Conservation (phyloP, 2,113 vertebrate genomes). For the Telmatochromis sp. region DNA sequence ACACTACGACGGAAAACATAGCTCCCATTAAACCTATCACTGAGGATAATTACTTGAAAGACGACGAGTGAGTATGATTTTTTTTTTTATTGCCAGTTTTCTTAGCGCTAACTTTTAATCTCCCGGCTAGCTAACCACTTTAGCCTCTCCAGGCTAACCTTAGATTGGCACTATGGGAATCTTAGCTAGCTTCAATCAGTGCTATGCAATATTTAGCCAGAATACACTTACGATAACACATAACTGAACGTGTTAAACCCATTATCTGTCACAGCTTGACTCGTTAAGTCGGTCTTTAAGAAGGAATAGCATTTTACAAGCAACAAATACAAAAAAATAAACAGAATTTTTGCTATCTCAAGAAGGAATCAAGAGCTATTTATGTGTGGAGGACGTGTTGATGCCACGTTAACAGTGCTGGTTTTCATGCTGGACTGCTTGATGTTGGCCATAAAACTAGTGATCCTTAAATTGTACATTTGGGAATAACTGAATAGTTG, state of each 20-base stretch:
- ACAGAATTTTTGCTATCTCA: background rate
- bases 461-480: background rate
- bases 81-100: background rate
- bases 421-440: background rate
- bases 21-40: conserved; percentile 81
- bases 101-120: conserved; percentile 24
- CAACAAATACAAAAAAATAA: background rate
- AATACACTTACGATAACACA: background rate
- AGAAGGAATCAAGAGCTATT: background rate
- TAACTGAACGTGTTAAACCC: background rate
- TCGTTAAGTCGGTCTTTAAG: background rate
- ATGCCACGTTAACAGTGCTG: conserved; percentile 33
- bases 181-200: conserved; percentile 3
- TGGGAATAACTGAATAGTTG: background rate
- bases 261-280: background rate
- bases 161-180: background rate
- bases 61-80: conserved; percentile 85
- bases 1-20: conserved; percentile 72
- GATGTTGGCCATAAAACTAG: background rate
- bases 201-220: conserved; percentile 5
- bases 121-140: background rate
- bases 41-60: conserved; percentile 81
- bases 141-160: conserved; percentile 13
- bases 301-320: background rate
- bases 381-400: background rate